Evolutionary conservation across 1,140 invertebrate genomes (phyloP).

Genomic region (Episyrphus balteatus): DNA sequence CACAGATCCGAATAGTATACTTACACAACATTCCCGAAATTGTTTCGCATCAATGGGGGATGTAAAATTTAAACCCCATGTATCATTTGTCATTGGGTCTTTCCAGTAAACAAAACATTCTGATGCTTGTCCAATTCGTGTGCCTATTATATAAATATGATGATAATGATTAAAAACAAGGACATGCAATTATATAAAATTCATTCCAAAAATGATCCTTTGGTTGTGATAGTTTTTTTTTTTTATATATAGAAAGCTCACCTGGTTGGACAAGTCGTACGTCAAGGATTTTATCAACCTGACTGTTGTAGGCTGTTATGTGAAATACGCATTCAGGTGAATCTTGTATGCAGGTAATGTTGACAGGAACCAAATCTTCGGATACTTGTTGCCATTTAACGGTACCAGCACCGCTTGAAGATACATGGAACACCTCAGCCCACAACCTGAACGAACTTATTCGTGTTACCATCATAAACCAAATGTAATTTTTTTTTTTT

Average conservation of each 20-base stretch:
- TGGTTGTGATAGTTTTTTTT: too few relatives aligned
- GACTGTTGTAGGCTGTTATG: conserved; percentile 96
- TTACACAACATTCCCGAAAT: conserved; percentile 94
- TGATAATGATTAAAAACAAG: too few relatives aligned
- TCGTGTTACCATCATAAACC: conserved; percentile 21
- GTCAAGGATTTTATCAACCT: conserved; percentile 96
- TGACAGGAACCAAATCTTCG: conserved; percentile 93
- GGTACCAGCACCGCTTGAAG: conserved; percentile 73
- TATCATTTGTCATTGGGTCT: conserved; percentile 90
- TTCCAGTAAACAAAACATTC: conserved; percentile 99
- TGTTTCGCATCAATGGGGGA: conserved; percentile 93
- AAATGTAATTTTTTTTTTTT: conserved; percentile 3
- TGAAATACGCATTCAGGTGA: conserved; percentile 93
- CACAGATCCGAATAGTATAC: conserved; percentile 43
- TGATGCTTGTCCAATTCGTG: conserved; percentile 90
- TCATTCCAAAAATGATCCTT: too few relatives aligned
- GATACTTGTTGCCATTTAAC: conserved; percentile 96
- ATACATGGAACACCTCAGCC: conserved; percentile 96
- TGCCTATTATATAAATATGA: conserved; percentile 48
- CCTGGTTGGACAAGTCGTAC: conserved; percentile 92
- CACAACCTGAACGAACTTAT: conserved; percentile 63
- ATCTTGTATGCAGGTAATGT: conserved; percentile 93
- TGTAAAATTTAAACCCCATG: conserved; percentile 98
- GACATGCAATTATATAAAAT: too few relatives aligned
- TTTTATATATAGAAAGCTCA: conserved; percentile 38